Evolutionary conservation across 2,888 invertebrate genomes (phyloP).

Genomic region (Chelonus formosanus): DNA sequence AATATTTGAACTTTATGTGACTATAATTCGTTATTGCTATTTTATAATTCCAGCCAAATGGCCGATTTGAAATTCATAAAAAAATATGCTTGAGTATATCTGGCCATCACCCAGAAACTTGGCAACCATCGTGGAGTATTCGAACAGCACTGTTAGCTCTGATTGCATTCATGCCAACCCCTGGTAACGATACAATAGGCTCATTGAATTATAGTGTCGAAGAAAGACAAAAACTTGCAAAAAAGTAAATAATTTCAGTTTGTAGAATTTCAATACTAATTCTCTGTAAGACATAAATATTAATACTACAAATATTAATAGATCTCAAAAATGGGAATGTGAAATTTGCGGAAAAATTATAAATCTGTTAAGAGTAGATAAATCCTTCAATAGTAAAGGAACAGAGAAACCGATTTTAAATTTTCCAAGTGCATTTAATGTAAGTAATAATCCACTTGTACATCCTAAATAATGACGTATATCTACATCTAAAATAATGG

Average conservation of each 20-base stretch:
- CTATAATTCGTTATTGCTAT: not conserved
- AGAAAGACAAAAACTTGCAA: conserved; percentile 82
- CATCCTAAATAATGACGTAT: no score
- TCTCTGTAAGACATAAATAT: conserved; percentile 14
- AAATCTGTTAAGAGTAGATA: conserved; percentile 65
- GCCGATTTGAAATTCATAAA: conserved; percentile 90
- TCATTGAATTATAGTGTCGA: conserved; percentile 88
- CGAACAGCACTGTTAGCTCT: conserved; percentile 90
- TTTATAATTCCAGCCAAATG: conserved; percentile 77
- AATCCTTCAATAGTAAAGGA: conserved; percentile 62
- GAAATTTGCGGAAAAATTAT: conserved; percentile 71
- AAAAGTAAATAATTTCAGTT: conserved; percentile 71
- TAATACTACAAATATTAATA: conserved; percentile 44
- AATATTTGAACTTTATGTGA: not conserved
- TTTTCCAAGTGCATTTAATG: conserved; percentile 47
- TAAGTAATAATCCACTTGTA: not conserved
- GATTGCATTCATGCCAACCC: conserved; percentile 94
- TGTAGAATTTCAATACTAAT: not conserved
- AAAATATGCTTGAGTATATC: conserved; percentile 96
- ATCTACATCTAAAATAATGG: no score
- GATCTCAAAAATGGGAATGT: conserved; percentile 74
- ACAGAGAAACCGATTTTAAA: conserved; percentile 68
- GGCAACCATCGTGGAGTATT: conserved; percentile 98
- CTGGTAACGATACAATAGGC: conserved; percentile 89
- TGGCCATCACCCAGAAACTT: conserved; percentile 96